Conservation (phyloP, 2,888 invertebrate species). For the Seira ritae region DNA sequence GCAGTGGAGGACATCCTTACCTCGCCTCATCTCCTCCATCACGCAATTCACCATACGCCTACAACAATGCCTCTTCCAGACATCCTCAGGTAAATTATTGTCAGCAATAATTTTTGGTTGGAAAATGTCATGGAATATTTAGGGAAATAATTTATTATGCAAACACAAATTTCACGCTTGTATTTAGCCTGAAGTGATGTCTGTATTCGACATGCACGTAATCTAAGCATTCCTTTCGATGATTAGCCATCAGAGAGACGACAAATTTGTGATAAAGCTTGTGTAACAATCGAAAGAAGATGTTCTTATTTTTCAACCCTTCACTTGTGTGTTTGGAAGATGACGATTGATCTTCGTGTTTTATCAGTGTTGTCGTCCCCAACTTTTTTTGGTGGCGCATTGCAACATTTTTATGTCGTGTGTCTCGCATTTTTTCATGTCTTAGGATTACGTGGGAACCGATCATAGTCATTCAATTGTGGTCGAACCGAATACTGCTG, state of each 20-base stretch:
- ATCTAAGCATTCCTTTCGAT: conserved; percentile 20
- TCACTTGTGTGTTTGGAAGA: too few relatives aligned
- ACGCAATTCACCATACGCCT: conserved; percentile 58
- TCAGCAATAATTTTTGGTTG: too few relatives aligned
- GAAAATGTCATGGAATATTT: too few relatives aligned
- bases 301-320: too few relatives aligned
- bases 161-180: too few relatives aligned
- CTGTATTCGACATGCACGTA: too few relatives aligned
- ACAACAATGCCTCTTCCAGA: conserved; percentile 25
- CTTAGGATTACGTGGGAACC: conserved; percentile 68
- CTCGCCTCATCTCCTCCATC: conserved; percentile 56
- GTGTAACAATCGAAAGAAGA: conserved; percentile 1
- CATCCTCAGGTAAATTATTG: conserved; percentile 59
- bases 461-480: conserved; percentile 63
- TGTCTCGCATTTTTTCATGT: conserved; percentile 40
- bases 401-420: conserved; percentile 36
- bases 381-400: neutral
- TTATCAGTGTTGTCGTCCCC: neutral
- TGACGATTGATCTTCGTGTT: too few relatives aligned
- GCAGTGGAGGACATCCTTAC: conserved; percentile 9
- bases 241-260: conserved; percentile 20
- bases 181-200: too few relatives aligned
- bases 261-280: conserved; percentile 25
- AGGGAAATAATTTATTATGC: too few relatives aligned
- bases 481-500: conserved; percentile 61